Evolutionary conservation across 1,140 invertebrate species (phyloP).

Genomic region (Dendroctonus valens): DNA sequence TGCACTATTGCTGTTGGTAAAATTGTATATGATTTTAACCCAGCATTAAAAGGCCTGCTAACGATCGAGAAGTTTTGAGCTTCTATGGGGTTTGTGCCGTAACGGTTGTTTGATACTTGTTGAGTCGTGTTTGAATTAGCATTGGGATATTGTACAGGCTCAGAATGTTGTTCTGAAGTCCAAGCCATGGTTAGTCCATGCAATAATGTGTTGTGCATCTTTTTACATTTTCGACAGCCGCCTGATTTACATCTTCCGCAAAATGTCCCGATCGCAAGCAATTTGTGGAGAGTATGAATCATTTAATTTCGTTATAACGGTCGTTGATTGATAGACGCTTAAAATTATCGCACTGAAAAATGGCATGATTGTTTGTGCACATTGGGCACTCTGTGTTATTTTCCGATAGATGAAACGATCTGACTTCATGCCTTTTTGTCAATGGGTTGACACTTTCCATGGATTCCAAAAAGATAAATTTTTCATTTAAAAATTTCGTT

Average conservation of each 20-base stretch:
- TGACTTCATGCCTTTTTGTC: background rate
- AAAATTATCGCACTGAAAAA: slow-evolving; percentile 1
- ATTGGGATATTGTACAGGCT: background rate
- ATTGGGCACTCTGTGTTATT: background rate
- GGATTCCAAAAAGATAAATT: background rate
- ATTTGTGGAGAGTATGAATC: background rate
- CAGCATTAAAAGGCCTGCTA: background rate
- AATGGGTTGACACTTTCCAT: background rate
- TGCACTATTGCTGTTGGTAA: background rate
- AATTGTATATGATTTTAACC: background rate
- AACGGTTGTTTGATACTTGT: background rate
- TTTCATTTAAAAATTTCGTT: slow-evolving; percentile 1
- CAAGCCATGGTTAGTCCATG: background rate
- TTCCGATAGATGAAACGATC: background rate
- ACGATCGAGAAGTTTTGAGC: background rate
- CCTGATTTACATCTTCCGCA: background rate
- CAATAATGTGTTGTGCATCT: background rate
- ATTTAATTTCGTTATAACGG: background rate
- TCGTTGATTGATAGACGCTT: slow-evolving; percentile 1
- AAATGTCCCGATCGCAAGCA: slow-evolving; percentile 2
- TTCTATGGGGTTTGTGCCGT: background rate
- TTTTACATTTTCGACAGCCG: background rate
- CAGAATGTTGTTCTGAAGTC: background rate
- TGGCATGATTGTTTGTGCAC: background rate
- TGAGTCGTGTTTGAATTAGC: too few species aligned